Evolutionary conservation across 2,797 vertebrate genomes (phyloP).

Genomic region (Mormyrus proboscirostris): DNA sequence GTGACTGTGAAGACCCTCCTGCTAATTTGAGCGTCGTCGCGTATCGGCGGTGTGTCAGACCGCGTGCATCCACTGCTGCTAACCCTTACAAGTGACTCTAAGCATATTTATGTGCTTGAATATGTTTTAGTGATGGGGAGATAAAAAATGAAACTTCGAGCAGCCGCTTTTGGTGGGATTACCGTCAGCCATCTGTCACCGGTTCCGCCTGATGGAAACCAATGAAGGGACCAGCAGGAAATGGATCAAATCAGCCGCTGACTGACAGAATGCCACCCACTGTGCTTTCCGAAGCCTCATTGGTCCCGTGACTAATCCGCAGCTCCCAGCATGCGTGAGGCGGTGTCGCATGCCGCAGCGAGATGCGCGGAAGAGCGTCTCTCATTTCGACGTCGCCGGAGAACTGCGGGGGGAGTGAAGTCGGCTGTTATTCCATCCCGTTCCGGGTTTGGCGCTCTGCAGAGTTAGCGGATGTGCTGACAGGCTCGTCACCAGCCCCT

Average conservation of each 20-base stretch:
- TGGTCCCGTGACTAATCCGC: background rate
- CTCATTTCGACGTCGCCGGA: background rate
- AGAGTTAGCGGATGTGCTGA: conserved; percentile 5
- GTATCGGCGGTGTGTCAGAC: background rate
- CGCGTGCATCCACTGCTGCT: background rate
- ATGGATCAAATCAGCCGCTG: conserved; percentile 1
- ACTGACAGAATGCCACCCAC: background rate
- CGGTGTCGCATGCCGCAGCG: background rate
- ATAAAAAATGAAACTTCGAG: background rate
- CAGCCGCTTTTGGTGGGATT: background rate
- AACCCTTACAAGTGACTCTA: background rate
- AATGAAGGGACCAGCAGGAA: conserved; percentile 9
- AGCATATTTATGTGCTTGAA: background rate
- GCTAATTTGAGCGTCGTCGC: background rate
- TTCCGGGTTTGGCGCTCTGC: background rate
- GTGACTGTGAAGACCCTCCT: background rate
- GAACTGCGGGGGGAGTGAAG: background rate
- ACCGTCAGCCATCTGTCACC: background rate
- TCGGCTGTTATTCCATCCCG: background rate
- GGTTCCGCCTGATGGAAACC: background rate
- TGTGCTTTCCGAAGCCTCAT: background rate
- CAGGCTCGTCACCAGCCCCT: background rate
- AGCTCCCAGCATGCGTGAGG: background rate
- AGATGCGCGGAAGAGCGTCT: background rate
- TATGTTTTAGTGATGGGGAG: background rate